Conservation (phyloP, 2,113 vertebrate species). For the Semicossyphus pulcher region DNA sequence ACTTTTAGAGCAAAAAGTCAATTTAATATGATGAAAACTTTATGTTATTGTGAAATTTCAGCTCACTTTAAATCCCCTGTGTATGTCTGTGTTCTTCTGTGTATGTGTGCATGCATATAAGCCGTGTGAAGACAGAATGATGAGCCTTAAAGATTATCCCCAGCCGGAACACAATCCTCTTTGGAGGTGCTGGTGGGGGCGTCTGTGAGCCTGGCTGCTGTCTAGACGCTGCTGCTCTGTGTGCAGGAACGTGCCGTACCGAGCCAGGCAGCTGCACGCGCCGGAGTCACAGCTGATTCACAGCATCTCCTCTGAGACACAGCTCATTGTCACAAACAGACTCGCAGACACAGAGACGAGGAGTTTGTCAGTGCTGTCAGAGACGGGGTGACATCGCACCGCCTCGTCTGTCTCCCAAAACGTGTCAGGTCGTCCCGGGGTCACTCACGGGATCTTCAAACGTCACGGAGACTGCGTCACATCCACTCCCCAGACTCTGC, state of each 20-base stretch:
- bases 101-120: not conserved
- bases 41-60: not conserved
- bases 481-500: constrained; percentile 22
- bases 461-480: constrained; percentile 18
- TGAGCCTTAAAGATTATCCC: constrained; percentile 55
- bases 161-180: constrained; percentile 48
- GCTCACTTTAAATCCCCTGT: not conserved
- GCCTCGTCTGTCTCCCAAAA: not conserved
- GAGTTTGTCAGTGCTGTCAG: not conserved
- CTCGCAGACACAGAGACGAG: not conserved
- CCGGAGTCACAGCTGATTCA: constrained; percentile 39
- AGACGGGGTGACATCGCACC: not conserved
- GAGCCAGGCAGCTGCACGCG: constrained; percentile 29
- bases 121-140: constrained; percentile 33
- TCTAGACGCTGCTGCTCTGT: constrained; percentile 42
- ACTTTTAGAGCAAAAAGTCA: too few species aligned
- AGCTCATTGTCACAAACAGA: not conserved
- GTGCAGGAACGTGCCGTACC: constrained; percentile 41
- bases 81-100: not conserved
- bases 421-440: not conserved
- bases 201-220: constrained; percentile 13
- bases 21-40: too few species aligned
- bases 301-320: not conserved
- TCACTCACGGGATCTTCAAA: constrained; percentile 18
- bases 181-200: constrained; percentile 36